Evolutionary conservation across 2,113 vertebrate genomes (phyloP).

Genomic region (Notechis scutatus): DNA sequence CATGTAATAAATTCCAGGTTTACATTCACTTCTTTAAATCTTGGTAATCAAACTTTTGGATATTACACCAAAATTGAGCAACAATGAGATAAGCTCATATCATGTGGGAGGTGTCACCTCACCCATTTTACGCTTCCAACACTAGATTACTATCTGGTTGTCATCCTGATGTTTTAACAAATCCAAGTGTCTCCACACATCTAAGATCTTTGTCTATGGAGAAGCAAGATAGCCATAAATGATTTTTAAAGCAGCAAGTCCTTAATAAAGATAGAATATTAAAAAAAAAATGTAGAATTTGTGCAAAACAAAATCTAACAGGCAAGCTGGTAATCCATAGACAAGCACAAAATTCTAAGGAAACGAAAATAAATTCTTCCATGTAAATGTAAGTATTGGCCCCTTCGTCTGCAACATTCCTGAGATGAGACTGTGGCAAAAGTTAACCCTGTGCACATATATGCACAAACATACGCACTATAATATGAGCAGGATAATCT

Average conservation of each 20-base stretch:
- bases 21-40: not conserved
- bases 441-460: too few species aligned
- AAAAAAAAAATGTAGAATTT: not conserved
- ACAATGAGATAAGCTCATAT: not conserved
- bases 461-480: not conserved
- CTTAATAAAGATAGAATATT: not conserved
- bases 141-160: not conserved
- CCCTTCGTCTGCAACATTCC: not conserved
- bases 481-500: not conserved
- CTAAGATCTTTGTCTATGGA: not conserved
- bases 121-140: not conserved
- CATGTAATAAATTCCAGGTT: not conserved
- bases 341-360: not conserved
- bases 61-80: not conserved
- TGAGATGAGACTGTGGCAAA: not conserved
- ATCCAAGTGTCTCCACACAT: not conserved
- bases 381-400: not conserved
- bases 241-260: not conserved
- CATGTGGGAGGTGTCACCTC: not conserved
- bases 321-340: not conserved
- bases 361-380: not conserved
- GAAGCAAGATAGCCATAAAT: not conserved
- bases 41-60: not conserved
- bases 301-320: not conserved
- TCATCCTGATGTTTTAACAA: not conserved